Evolutionary conservation across 2,888 invertebrate genomes (phyloP), one percentile per base, ranked within the genome.

Genomic region (Hartigia nigra): DNA sequence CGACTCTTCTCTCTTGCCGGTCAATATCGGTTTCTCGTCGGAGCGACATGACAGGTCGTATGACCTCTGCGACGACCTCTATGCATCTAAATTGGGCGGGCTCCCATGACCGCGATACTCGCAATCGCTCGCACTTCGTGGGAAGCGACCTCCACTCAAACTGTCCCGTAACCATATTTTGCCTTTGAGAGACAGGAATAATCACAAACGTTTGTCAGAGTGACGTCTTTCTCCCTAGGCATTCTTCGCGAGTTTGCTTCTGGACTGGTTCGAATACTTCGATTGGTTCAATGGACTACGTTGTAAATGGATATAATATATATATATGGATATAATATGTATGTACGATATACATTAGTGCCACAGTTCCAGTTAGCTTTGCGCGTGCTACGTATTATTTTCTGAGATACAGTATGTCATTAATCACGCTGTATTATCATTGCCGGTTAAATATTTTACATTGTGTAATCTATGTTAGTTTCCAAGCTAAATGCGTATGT

Each of bases 11-110:
- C 23, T 55, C 55, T 55, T 31, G 72, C 35, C 23, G 36, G 34
- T 35, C 75, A 35, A 35, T 75, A 75, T 75, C 75, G 36, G 75
- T 36, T 75, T 36, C 75, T 36, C 75, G 34, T 75, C 37, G 23
- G 81, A 77, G 82, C 82, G 82, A 85, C 85, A 84, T 85, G 85
- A 85, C 85, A 85, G 85, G 85, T 84, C 83, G 84, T 81, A 79
- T 84, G 83, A 85, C 85, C 85, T 82, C 78, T 81, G 81, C 78
- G 81, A 55, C 82, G 83, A 84, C 85, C 85, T 85, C 84, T 84
- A 85, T 85, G 85, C 84, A 85, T 85, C 84, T 82, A 85, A 85
- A 85, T 85, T 85, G 83, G 84, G 84, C 81, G 85, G 83, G 81
- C 84, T 74, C 74, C 72, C 72, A 72, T 72, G 77, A n/a, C 31